Evolutionary conservation across 2,113 vertebrate genomes (phyloP), one percentile per base, ranked within the genome.

Genomic region (Centropristis striata): DNA sequence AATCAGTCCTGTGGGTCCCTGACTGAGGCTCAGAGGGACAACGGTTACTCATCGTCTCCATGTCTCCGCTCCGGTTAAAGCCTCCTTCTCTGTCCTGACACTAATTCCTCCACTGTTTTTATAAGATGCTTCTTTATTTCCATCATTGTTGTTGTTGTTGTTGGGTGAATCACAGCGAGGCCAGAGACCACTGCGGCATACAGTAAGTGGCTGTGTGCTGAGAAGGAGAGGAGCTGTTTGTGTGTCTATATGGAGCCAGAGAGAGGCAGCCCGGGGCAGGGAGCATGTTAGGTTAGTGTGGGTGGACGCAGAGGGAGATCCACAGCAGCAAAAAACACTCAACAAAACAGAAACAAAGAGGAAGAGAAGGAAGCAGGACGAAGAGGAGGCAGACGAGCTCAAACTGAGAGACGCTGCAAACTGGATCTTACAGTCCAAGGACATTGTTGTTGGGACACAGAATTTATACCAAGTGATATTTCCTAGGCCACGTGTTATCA

Each of bases 281-380:
- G 85, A 74, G 90, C 86, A 88, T 87, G 85, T 78, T 64, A 71
- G 90, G 90, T 84, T 76, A 83, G 86, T 76, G 90, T 93, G 86
- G 92, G 91, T 71, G 91, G 89, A 81, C 28, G 61, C 49, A 71
- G 53, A 77, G 84, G 86, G 81, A 80, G 75, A 85, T 68, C 77
- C 69, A 78, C 54, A 67, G 72, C 59, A 85, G 75, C 13, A 37
- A 44, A 75, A 37, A 64, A 36, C 32, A 32, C 32, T 4, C 32
- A 32, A 32, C 32, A 51, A 41, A 54, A 44, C 49, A 66, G 69
- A 75, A 60, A 70, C 67, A 75, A 71, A 65, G 53, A 61, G 11
- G 60, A 73, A 73, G 10, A 71, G 50, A 60, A 74, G 66, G 50
- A 69, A 71, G 37, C 57, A 49, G 60, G 23, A 41, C 20, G 36